A percentile compares a stretch with the other conserved stretches of the same genome.
Evolutionary conservation across 1,140 invertebrate genomes (phyloP).

Genomic region (Lutraria rhynchaena): DNA sequence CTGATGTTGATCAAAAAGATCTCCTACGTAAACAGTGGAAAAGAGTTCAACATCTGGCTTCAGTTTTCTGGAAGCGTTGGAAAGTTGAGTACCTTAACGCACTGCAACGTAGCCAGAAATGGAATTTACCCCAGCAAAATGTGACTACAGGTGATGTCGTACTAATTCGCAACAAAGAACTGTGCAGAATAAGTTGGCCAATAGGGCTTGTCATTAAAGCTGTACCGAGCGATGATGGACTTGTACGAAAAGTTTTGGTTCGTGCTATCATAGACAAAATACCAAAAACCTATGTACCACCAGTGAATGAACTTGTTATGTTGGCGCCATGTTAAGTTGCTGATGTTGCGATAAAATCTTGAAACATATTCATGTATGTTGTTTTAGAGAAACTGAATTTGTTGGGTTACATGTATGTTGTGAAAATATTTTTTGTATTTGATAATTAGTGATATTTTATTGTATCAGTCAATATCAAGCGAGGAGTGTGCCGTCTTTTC

Average conservation of each 20-base stretch:
- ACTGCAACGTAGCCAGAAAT: constrained; percentile 4
- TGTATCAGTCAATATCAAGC: too few species aligned
- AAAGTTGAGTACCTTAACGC: constrained; percentile 24
- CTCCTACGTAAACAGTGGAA: too few species aligned
- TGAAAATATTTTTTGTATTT: too few species aligned
- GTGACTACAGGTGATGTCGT: constrained; percentile 1
- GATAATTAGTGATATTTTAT: too few species aligned
- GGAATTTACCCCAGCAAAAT: not conserved
- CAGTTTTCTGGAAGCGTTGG: constrained; percentile 29
- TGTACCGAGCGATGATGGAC: not conserved
- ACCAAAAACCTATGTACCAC: not conserved
- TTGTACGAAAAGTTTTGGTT: constrained; percentile 12
- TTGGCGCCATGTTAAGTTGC: too few species aligned
- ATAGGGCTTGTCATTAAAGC: not conserved
- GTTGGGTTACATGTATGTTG: too few species aligned
- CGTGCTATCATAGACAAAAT: not conserved
- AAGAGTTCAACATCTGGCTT: constrained; percentile 38
- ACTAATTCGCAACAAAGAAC: not conserved
- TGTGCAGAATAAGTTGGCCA: not conserved
- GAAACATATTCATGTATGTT: too few species aligned
- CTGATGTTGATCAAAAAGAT: constrained; percentile 7
- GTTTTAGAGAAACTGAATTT: too few species aligned
- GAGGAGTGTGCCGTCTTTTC: too few species aligned
- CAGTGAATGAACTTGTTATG: not conserved
- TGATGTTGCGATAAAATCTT: too few species aligned